Conservation (phyloP, 2,113 vertebrate species). For the Phalacrocorax pelagicus region DNA sequence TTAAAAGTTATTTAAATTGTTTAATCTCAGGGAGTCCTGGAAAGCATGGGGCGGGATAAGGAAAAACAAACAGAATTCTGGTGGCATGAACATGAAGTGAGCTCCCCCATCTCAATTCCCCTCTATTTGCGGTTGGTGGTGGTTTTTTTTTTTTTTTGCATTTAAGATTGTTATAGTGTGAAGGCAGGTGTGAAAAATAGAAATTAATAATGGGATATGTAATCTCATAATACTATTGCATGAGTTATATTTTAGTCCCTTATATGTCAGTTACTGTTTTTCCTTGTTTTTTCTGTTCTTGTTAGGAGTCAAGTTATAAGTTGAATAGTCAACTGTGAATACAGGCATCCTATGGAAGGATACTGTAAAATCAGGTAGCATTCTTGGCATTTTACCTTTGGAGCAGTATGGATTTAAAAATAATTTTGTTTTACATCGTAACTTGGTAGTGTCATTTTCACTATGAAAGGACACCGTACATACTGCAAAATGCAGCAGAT, state of each 20-base stretch:
- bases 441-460: not conserved
- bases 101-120: not conserved
- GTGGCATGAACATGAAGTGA: not conserved
- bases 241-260: not conserved
- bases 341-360: not conserved
- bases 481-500: not conserved
- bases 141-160: not conserved
- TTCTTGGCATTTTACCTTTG: not conserved
- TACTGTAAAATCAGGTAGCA: not conserved
- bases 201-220: not conserved
- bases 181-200: not conserved
- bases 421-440: not conserved
- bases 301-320: not conserved
- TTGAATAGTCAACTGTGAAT: not conserved
- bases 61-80: not conserved
- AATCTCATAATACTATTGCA: not conserved
- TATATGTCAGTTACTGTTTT: not conserved
- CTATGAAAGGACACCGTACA: not conserved
- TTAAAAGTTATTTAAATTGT: not conserved
- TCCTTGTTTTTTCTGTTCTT: not conserved
- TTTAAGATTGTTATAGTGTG: not conserved
- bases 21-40: not conserved
- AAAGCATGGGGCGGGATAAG: not conserved
- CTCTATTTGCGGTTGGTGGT: not conserved
- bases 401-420: not conserved